These are phyloP conservation scores for Leptatherina wallacei DNA, from an alignment of 2,797 vertebrate genomes.

Conservation along the genomic window DNA sequence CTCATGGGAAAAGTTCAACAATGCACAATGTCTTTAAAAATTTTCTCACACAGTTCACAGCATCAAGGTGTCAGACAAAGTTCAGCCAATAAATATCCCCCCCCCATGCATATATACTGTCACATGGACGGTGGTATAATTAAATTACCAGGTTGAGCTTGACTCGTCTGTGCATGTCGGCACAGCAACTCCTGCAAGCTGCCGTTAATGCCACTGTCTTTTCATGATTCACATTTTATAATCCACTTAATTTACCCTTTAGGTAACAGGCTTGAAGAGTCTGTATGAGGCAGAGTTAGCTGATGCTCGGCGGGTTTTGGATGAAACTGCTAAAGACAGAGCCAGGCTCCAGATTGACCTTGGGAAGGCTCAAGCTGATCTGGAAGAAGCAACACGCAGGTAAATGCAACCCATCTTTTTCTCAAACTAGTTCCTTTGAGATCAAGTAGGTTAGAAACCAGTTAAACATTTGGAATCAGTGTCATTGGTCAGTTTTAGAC, in stretches of 20 bases:
- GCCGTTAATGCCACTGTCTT: neutral
- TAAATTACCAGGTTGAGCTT: too few species aligned
- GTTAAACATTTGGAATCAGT: neutral
- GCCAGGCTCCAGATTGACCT: conserved; percentile 94
- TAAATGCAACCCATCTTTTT: conserved; percentile 59
- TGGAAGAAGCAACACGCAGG: conserved; percentile 89
- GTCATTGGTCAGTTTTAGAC: neutral
- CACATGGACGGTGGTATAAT: too few species aligned
- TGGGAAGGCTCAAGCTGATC: conserved; percentile 89
- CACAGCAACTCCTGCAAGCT: too few species aligned
- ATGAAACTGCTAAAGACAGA: conserved; percentile 93
- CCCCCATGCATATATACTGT: too few species aligned
- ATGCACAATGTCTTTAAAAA: too few species aligned
- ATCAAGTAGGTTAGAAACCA: neutral
- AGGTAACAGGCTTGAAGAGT: conserved; percentile 92
- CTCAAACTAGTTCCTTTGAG: neutral
- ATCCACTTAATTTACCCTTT: neutral
- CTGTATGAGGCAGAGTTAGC: conserved; percentile 95
- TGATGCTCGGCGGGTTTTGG: conserved; percentile 91
- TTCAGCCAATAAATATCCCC: too few species aligned
- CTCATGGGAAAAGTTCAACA: too few species aligned
- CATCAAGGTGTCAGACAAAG: too few species aligned
- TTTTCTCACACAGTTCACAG: too few species aligned
- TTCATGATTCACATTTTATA: neutral
- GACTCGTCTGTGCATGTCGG: too few species aligned